Evolutionary conservation across 1,140 invertebrate species (phyloP).

Genomic region (Neotoxoptera formosana): DNA sequence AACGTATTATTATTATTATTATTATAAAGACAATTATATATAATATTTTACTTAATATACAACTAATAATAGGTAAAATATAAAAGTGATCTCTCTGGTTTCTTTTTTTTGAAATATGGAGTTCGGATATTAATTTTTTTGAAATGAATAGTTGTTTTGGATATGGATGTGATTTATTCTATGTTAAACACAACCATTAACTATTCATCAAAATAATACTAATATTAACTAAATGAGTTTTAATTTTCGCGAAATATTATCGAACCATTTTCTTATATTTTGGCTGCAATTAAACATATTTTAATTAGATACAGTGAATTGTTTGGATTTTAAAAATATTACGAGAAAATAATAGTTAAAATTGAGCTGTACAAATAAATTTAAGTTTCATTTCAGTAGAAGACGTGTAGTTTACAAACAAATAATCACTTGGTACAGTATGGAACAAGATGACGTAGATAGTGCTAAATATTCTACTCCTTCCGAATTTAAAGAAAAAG

Average conservation of each 20-base stretch:
- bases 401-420: background rate
- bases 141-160: background rate
- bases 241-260: background rate
- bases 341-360: background rate
- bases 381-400: background rate
- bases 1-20: too few relatives aligned
- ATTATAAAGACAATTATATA: too few relatives aligned
- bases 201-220: background rate
- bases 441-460: background rate
- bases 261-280: background rate
- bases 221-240: background rate
- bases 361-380: background rate
- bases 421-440: background rate
- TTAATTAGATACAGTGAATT: background rate
- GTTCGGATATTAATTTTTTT: background rate
- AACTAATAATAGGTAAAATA: too few relatives aligned
- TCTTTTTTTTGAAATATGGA: background rate
- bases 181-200: too few relatives aligned
- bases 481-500: background rate
- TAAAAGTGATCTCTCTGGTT: background rate
- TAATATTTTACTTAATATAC: too few relatives aligned
- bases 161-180: too few relatives aligned
- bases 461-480: background rate
- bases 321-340: background rate
- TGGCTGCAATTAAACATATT: background rate